Evolutionary conservation across 2,797 vertebrate species (phyloP).

Genomic region (Protonibea diacanthus): DNA sequence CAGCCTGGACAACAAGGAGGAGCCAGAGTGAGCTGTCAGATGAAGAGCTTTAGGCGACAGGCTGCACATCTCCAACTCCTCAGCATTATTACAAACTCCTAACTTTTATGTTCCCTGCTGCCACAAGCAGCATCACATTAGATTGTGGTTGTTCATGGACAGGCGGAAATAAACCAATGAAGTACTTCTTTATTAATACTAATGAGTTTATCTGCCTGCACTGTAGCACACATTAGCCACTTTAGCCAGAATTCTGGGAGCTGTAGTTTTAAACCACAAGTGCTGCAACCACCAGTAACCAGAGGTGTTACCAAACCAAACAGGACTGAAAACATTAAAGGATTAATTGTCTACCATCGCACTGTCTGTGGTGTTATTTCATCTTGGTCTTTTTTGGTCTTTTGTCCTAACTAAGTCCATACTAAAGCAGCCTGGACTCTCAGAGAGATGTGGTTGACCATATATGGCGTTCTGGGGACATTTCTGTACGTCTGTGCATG

Average conservation of each 20-base stretch:
- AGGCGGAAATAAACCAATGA: neutral
- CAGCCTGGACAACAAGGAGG: neutral
- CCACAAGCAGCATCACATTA: neutral
- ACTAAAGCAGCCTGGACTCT: too few species aligned
- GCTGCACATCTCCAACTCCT: neutral
- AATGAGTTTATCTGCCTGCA: neutral
- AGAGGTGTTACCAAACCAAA: neutral
- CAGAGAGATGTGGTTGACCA: too few species aligned
- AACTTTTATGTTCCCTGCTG: too few species aligned
- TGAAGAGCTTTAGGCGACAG: neutral
- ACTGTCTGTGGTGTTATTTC: neutral
- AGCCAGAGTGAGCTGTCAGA: neutral
- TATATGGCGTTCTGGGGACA: too few species aligned
- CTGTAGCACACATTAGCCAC: neutral
- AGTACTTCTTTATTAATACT: neutral
- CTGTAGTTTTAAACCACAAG: neutral
- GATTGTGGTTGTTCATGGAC: neutral
- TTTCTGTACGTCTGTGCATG: too few species aligned
- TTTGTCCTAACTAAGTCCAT: neutral
- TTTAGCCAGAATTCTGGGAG: neutral
- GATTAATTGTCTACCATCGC: neutral
- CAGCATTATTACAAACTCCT: neutral
- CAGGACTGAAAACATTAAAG: neutral
- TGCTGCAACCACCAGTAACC: neutral
- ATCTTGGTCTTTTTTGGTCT: neutral